Evolutionary conservation across 2,888 invertebrate species (phyloP), one percentile per base, ranked within the genome.

Genomic region (Sericinus montela): DNA sequence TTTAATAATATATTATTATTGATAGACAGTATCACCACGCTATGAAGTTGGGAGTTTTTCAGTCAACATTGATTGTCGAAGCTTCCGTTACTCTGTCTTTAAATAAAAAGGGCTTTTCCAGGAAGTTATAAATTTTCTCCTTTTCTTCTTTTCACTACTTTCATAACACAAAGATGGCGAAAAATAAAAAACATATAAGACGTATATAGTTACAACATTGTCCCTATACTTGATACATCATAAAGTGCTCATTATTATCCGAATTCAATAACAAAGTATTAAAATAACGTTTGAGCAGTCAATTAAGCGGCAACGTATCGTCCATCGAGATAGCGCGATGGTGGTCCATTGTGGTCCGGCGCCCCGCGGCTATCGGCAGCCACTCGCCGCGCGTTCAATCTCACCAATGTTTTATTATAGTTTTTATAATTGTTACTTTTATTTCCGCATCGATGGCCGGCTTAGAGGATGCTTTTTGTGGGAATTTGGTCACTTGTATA

Each of bases 271-370:
- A 78, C 69, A 72, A 79, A 76, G 75, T 83, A 87, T 87, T 84
- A 81, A 78, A 83, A 78, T 80, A 79, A 72, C 75, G 69, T 84
- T 86, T 86, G 83, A 86, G 85, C 70, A 85, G 78, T 87, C 87
- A 87, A 88, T 87, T 86, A 84, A 80, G 86, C 85, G 84, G 78
- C 70, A 80, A 79, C 73, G 76, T 82, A 84, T 81, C 80, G 85
- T 75, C 80, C 81, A 84, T 85, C 85, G 80, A 80, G 85, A 86
- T 85, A 86, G 73, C 79, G 68, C 75, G 60, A 88, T 88, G 85
- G 87, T 81, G 87, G 87, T 75, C 80, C 84, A 88, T 88, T 88
- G 87, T 88, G 69, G 80, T 75, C 75, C 72, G 84, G 55, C 70
- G 81, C 69, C 75, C 64, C 59, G 63, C 46, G 57, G 63, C 50